A percentile compares a stretch with the other conserved stretches of the same genome.
Conservation (phyloP, 2,797 vertebrate genomes). For the Ceryle rudis region DNA sequence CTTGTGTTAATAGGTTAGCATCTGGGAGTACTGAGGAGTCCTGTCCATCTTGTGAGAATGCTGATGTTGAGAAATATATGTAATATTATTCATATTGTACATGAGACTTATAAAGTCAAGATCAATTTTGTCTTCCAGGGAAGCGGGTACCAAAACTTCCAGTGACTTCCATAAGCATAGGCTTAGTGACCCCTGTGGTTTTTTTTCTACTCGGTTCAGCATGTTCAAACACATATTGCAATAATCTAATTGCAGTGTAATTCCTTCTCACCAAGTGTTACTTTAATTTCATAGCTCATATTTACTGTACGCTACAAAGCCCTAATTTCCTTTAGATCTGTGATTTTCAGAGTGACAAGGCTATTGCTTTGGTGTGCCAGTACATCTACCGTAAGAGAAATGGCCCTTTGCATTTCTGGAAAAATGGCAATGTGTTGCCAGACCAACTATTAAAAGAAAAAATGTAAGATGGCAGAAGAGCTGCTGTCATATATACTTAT, state of each 20-base stretch:
- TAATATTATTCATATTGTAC: neutral
- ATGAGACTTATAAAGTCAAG: neutral
- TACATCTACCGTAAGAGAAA: neutral
- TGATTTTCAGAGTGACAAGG: constrained; percentile 29
- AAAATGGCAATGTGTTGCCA: neutral
- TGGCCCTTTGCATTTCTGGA: neutral
- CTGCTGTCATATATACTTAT: neutral
- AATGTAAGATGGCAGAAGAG: neutral
- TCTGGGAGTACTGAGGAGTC: neutral
- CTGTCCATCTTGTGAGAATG: neutral
- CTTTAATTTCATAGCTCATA: constrained; percentile 8
- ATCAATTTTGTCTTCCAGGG: neutral
- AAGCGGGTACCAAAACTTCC: neutral
- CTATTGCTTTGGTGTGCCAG: neutral
- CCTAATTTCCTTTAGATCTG: constrained; percentile 14
- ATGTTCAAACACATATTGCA: constrained; percentile 24
- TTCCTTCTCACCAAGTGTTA: constrained; percentile 24
- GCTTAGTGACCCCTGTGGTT: neutral
- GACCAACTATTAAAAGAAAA: neutral
- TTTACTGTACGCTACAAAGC: neutral
- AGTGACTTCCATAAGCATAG: neutral
- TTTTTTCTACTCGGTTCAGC: neutral
- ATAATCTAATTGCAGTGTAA: constrained; percentile 32
- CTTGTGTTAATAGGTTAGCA: neutral
- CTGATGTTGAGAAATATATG: neutral